Evolutionary conservation across 2,888 invertebrate genomes (phyloP), one percentile per base, ranked within the genome.

Genomic region (Altica lythri): DNA sequence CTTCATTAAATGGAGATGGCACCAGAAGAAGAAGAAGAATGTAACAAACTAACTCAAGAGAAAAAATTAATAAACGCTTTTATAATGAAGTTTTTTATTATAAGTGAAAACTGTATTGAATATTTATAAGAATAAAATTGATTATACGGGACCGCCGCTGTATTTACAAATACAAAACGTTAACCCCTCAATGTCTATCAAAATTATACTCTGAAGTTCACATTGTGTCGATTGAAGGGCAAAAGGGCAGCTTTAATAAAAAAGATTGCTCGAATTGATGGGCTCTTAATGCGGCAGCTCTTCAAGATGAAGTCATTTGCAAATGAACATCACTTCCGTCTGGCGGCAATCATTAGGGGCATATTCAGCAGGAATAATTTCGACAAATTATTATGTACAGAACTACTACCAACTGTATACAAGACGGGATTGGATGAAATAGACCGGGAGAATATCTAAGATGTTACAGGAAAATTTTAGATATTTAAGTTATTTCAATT

Each of bases 321-420:
- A 76, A 76, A 76, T 76, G 75, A 75, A 75, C 75, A 74, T 73
- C 71, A 70, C 70, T 68, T 72, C 71, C 67, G 70, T 68, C 70
- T 71, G 70, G 71, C 70, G 71, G 71, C 70, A 73, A 74, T 74
- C 74, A 74, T 75, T 74, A 72, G 74, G 73, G 74, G 72, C 74
- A 76, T 75, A 76, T 75, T 75, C 76, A 74, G 69, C 63, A 70
- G 72, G 73, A 73, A 75, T 74, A 74, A 76, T 75, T 75, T 71
- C 71, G 60, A 70, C 68, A 43, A 51, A 73, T 73, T 74, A 72
- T 74, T 74, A 73, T 73, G 62, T 51, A 54, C 53, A 51, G 59
- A 45, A 46, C 46, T 43, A 46, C 43, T 45, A 45, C 22, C 19
- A 30, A 50, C 49, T 49, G 46, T 38, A 42, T 35, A 51, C 22